Conservation (phyloP, 2,888 invertebrate genomes). For the Lomographa bimaculata region DNA sequence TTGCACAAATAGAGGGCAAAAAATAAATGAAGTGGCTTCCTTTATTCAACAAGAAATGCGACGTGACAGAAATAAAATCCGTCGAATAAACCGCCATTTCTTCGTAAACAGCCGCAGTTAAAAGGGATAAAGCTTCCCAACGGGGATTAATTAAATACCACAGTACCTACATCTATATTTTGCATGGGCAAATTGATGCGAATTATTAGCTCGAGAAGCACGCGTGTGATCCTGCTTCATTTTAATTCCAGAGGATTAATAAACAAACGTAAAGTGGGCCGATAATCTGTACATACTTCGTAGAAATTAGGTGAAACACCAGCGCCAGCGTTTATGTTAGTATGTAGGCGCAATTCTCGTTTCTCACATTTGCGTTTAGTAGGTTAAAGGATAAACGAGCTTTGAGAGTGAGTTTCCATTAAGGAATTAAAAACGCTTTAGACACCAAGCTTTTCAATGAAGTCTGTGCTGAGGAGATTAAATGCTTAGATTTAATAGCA, state of each 20-base stretch:
- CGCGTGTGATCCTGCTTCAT: constrained; percentile 15
- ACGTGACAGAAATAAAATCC: constrained; percentile 26
- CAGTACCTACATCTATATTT: background rate
- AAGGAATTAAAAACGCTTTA: too few relatives aligned
- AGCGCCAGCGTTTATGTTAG: too few relatives aligned
- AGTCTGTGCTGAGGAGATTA: too few relatives aligned
- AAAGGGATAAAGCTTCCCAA: constrained; percentile 20
- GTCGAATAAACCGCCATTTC: constrained; percentile 13
- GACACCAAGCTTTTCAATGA: too few relatives aligned
- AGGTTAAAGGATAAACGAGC: too few relatives aligned
- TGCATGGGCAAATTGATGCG: constrained; percentile 3
- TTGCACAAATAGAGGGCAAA: constrained; percentile 8
- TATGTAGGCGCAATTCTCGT: too few relatives aligned
- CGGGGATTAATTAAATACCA: constrained; percentile 10
- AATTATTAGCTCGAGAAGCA: constrained; percentile 21
- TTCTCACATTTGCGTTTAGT: too few relatives aligned
- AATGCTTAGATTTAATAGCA: too few relatives aligned
- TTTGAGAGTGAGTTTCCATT: too few relatives aligned
- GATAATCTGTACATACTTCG: too few relatives aligned
- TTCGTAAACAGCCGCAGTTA: constrained; percentile 21
- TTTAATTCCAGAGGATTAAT: constrained; percentile 27
- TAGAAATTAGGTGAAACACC: too few relatives aligned
- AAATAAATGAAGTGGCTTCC: constrained; percentile 12
- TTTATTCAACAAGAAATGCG: constrained; percentile 20
- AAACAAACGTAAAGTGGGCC: too few relatives aligned